phyloP scores from a whole-genome alignment of 2,113 vertebrate genomes.

The Synodontis membranacea region DNA sequence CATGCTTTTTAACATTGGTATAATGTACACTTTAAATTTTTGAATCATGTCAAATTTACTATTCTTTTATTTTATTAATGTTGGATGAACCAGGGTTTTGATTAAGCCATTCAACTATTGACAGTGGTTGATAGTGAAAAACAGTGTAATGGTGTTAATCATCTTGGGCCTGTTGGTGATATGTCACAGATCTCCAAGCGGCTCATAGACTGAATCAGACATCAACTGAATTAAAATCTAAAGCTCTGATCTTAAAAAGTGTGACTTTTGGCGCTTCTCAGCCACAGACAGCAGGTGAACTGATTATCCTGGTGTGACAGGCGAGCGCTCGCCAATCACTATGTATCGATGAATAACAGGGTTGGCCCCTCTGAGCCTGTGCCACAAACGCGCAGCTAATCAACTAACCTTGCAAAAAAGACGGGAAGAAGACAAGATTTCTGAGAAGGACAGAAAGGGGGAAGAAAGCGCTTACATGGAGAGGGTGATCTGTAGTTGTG shows the following conservation, averaged over 20 bases:
- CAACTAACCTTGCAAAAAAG: background rate
- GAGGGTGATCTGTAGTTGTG: background rate
- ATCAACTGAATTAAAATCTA: background rate
- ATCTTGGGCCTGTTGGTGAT: background rate
- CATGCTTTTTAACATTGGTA: background rate
- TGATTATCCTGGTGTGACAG: conserved; percentile 4
- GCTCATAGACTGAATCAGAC: background rate
- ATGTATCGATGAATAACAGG: background rate
- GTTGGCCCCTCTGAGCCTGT: conserved; percentile 20
- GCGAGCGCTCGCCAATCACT: background rate
- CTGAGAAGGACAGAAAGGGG: conserved; percentile 24
- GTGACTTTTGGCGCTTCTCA: background rate
- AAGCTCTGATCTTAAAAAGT: background rate
- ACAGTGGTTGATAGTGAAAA: background rate
- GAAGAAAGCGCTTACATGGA: conserved; percentile 14
- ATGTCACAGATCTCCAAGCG: too few relatives aligned
- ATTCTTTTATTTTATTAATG: background rate
- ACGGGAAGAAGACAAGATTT: conserved; percentile 27
- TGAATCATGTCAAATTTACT: background rate
- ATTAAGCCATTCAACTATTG: background rate
- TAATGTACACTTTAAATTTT: background rate
- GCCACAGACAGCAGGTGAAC: background rate
- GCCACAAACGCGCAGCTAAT: background rate
- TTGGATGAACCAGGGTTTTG: background rate
- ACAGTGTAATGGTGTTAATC: background rate